Percentiles rank a stretch among this genome's conserved stretches.
phyloP scores from a whole-genome alignment of 2,113 vertebrate genomes.

The Scophthalmus maximus region DNA sequence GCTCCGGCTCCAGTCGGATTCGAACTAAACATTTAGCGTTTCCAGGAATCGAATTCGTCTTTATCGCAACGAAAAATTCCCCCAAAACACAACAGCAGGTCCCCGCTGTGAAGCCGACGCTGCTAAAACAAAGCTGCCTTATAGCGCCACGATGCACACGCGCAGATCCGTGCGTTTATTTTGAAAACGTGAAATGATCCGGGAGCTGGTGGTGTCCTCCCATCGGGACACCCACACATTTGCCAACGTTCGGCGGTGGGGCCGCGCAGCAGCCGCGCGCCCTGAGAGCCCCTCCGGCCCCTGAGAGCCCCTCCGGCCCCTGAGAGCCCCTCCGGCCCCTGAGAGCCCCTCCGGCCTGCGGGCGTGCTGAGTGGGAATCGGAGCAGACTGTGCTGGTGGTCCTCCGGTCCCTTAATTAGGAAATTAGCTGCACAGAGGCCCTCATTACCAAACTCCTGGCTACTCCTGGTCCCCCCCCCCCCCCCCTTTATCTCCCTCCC shows the following conservation, averaged over 20 bases:
- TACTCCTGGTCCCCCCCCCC: conserved; percentile 47
- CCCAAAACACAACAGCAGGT: background rate
- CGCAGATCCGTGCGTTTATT: background rate
- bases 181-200: background rate
- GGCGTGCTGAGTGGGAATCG: conserved; percentile 63
- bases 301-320: no score
- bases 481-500: conserved; percentile 45
- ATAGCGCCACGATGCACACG: no score
- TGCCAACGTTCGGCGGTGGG: conserved; percentile 63
- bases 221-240: conserved; percentile 50
- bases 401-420: conserved; percentile 85
- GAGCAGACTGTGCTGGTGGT: conserved; percentile 85
- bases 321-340: no score
- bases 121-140: no score
- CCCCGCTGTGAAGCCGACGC: no score
- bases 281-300: no score
- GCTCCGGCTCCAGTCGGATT: no score
- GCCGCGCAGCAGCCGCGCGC: conserved; percentile 63
- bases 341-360: conserved; percentile 59
- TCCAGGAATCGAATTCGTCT: accelerated
- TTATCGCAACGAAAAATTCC: background rate
- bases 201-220: conserved; percentile 34
- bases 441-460: conserved; percentile 83
- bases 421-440: conserved; percentile 83
- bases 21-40: no score